Percentiles rank a stretch among this genome's conserved stretches.
Evolutionary conservation across 2,113 vertebrate species (phyloP).

Genomic region (Myocastor coypus): DNA sequence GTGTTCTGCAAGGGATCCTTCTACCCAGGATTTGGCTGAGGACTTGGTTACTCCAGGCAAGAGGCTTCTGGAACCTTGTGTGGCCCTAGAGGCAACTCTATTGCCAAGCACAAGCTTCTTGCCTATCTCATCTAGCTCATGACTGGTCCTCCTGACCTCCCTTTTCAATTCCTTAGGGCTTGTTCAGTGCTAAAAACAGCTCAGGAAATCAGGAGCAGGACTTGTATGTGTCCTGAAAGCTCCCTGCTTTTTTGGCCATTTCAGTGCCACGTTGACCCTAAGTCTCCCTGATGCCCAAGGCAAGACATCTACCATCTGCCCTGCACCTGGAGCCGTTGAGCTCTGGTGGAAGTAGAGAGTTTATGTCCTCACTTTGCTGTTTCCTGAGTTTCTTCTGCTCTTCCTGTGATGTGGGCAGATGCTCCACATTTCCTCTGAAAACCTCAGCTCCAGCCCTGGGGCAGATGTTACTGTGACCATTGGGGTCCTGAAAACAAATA

Average conservation of each 20-base stretch:
- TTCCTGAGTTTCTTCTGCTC: background rate
- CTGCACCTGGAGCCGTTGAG: background rate
- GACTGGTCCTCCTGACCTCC: background rate
- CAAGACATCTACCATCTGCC: fast-evolving
- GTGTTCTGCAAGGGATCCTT: background rate
- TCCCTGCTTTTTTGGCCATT: too few relatives aligned
- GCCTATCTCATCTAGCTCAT: fast-evolving
- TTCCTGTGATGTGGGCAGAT: background rate
- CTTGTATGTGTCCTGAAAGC: background rate
- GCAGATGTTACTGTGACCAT: background rate
- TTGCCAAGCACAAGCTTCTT: background rate
- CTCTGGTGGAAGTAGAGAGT: background rate
- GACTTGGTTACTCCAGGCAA: background rate
- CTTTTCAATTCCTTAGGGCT: background rate
- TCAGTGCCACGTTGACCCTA: background rate
- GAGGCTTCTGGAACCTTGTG: background rate
- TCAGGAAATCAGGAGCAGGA: background rate
- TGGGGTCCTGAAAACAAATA: background rate
- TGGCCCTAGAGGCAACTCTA: background rate
- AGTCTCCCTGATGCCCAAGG: background rate
- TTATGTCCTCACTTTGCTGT: fast-evolving
- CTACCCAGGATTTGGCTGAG: background rate
- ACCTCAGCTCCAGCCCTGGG: fast-evolving
- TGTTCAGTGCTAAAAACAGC: background rate
- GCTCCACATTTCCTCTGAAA: background rate